Evolutionary conservation across 2,113 vertebrate genomes (phyloP).

Genomic region (Meriones unguiculatus): DNA sequence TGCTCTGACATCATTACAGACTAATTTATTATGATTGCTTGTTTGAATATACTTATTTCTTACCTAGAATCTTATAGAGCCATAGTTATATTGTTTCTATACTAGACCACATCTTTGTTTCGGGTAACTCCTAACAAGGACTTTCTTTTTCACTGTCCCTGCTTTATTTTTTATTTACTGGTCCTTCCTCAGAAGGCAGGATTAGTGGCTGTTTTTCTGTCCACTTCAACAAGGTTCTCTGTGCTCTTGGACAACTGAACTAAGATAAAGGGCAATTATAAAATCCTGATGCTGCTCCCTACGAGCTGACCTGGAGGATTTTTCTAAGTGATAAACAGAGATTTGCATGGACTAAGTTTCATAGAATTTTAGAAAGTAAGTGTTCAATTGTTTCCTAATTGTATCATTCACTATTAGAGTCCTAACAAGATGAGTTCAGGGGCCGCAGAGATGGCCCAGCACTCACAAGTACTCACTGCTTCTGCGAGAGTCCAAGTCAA

Average conservation of each 20-base stretch:
- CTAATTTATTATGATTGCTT: background rate
- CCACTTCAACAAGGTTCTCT: background rate
- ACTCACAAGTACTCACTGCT: background rate
- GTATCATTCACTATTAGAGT: background rate
- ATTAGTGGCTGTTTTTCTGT: slow-evolving; percentile 33
- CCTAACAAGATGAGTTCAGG: too few relatives aligned
- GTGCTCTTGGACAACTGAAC: background rate
- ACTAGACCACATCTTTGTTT: background rate
- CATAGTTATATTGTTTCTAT: fast-evolving
- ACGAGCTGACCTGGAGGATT: background rate
- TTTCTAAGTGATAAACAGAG: background rate
- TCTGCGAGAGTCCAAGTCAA: background rate
- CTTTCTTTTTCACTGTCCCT: background rate
- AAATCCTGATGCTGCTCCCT: background rate
- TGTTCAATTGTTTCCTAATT: background rate
- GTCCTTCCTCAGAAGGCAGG: background rate
- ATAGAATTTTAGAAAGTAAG: background rate
- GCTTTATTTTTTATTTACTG: background rate
- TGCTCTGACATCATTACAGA: background rate
- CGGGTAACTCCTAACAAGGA: background rate
- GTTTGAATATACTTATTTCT: background rate
- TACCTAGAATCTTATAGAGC: background rate
- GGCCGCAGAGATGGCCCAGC: background rate
- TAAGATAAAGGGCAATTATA: background rate
- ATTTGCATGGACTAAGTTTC: background rate